Evolutionary conservation across 2,888 invertebrate species (phyloP), one percentile per base, ranked within the genome.

Genomic region (Beris morrisii): DNA sequence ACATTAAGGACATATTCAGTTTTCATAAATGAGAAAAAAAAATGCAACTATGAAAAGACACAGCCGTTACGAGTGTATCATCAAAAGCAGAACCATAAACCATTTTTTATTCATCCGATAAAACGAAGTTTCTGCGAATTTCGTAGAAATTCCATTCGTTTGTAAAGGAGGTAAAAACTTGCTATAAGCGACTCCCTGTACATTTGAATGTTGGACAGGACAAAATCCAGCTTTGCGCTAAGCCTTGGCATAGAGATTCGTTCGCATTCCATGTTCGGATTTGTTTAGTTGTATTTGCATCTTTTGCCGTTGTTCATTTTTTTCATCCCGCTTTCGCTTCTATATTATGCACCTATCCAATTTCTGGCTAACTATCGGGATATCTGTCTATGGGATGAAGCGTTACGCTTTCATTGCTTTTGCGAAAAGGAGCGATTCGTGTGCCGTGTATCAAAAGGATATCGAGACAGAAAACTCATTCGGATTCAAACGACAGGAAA

Each of bases 381-480:
- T 28, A 15, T 22, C 4, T 38, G 57, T 28, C 15, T 57, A 28
- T 9, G 45, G 22, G 45, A 44, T 57, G 45, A 44, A 57, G 45
- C 57, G 30, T 28, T 7, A 22, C 31, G 30, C 53, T 53, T 53
- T 53, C 30, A 28, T 30, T 30, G 28, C 31, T 30, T 5, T 30
- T 30, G 53, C 31, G 22, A 31, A 28, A 30, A 11, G 52, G 28
- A n/a, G 57, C 22, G 44, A 45, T 45, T 13, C 57, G 12, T 22
- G 45, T 28, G 22, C 38, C n/a, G 38, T 12, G 56, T 43, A 56
- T 38, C 56, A 43, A 15, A 56, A 55, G 45, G 38, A 38, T 57
- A 57, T 57, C 57, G 57, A 11, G 45, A 45, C 45, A 45, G 56
- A 45, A 57, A 57, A 45, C 45, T 57, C 44, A 57, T 57, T 57